Evolutionary conservation across 1,140 invertebrate species (phyloP), one percentile per base, ranked within the genome.

Genomic region (Neuroterus valhalla): DNA sequence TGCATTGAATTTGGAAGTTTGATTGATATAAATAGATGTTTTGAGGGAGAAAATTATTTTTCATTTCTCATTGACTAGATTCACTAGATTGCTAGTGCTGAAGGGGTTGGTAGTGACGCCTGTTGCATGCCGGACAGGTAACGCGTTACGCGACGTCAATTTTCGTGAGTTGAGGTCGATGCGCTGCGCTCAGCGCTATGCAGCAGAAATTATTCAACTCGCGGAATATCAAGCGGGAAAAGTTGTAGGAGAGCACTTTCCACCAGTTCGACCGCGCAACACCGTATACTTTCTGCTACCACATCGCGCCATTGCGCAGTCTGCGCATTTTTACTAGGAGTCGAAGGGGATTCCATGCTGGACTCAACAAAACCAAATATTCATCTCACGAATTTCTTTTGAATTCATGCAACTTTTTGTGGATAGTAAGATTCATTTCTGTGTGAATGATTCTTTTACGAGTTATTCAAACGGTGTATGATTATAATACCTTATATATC

Each of bases 81-180:
- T 38, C 31, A 38, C 31, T 38, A 38, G 31, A 38, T 38, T 38
- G 10, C 6, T 38, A 38, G 31, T 38, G 31, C 31, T 38, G 4
- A 8, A 38, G 31, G 84, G 81, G 82, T 84, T 77, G 78, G 80
- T 80, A 80, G 85, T 85, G 84, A 85, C 85, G 86, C 85, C 85
- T 87, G 86, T 87, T 87, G 86, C 86, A 87, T 84, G 82, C 81
- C 42, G 70, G 78, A 78, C 75, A 74, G 26, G 71, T 78, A 62
- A 71, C 71, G 74, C 66, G 74, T 68, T 52, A 50, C 50, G 72
- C 67, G 44, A 43, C 55, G 68, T 71, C 70, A 68, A 45, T 71
- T 74, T 71, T 70, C 26, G 15, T 42, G 23, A 26, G 66, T 50
- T 21, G 71, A 50, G 76, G 67, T 70, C 26, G 55, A 62, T 70